Base-by-base conservation (phyloP, 2,113 vertebrate genomes). In the Oplegnathus fasciatus region DNA sequence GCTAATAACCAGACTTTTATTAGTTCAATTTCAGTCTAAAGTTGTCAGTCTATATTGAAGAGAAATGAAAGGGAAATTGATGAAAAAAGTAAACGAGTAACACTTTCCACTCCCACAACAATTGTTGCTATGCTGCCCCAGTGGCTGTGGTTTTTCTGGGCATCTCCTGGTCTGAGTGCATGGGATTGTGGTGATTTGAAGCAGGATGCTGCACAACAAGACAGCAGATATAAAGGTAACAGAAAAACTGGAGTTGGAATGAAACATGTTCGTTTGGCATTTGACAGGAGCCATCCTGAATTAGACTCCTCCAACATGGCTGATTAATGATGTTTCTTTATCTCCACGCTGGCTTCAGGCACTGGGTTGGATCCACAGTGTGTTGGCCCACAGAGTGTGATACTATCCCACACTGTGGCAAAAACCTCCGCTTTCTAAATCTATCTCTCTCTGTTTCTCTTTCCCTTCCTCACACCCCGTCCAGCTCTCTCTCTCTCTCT, bases 301-400 rank as follows among this genome's bases (percentile, higher is more conserved):
- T 91, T 80, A 57, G 75, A 78, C 84, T 88, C 57, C 46, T 90
- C 84, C 87, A 89, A 85, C 85, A 82, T 79, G 85, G 90, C 89
- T 90, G 93, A 93, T 92, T 91, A 94, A 91, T 84, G 90, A 54
- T 65, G 80, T 83, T 78, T 84, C 89, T 93, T 83, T 92, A 87
- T 92, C 88, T 84, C 74, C 84, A 61, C 20, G 46, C 84, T 87
- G 93, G 91, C 91, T 88, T 84, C 67, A 84, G 79, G 73, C 88
- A 20, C 64, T 46, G 74, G 73, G 69, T 74, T 87, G 90, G 89
- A 90, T 87, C 67, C 68, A 37, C 76, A 18, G 89, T 78, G 79
- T 88, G 86, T 84, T 87, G 84, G 89, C 93, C 89, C 88, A 84
- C 84, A 70, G 84, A 91, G 83, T 86, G 80, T 85, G 90, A 88